A percentile compares a stretch with the other conserved stretches of the same genome.
Conservation (phyloP, 2,113 vertebrate species). For the Cervus canadensis region DNA sequence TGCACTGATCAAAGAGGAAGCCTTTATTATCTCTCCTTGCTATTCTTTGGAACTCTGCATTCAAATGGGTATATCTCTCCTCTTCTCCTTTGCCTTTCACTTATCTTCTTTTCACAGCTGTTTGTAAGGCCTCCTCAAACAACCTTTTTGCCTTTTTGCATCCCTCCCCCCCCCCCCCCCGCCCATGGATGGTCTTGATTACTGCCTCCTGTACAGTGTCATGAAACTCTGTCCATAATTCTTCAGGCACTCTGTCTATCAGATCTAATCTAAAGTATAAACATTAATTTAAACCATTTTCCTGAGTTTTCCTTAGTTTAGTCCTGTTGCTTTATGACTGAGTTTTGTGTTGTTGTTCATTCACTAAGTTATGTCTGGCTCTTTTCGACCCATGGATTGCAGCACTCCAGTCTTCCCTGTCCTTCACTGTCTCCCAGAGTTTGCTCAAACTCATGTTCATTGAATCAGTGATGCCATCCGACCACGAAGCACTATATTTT, state of each 20-base stretch:
- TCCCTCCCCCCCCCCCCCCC: rapidly evolving
- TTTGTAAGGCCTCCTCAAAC: neutral
- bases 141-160: neutral
- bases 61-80: neutral
- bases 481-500: neutral
- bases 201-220: neutral
- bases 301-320: neutral
- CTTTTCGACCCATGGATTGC: neutral
- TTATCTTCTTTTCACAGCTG: neutral
- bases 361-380: neutral
- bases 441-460: neutral
- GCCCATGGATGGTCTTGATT: neutral
- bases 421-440: neutral
- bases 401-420: neutral
- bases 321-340: neutral
- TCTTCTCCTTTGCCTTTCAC: neutral
- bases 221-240: neutral
- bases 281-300: neutral
- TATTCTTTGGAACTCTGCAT: neutral
- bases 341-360: neutral
- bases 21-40: neutral
- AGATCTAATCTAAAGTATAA: neutral
- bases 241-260: neutral
- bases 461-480: neutral
- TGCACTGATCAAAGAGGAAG: neutral